These are phyloP conservation scores for Cairina moschata DNA, from an alignment of 2,113 vertebrate species.

Conservation along the genomic window DNA sequence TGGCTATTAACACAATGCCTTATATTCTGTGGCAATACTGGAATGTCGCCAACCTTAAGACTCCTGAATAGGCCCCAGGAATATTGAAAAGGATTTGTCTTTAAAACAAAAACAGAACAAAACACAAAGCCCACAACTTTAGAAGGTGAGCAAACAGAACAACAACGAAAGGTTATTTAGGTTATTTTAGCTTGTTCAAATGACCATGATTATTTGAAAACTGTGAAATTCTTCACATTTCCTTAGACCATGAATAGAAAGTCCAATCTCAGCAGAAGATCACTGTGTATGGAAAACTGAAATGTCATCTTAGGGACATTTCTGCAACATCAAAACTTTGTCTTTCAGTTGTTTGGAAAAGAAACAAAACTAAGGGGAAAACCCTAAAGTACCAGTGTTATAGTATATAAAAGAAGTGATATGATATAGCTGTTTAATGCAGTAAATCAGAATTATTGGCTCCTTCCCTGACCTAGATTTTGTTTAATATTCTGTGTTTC, in stretches of 20 bases:
- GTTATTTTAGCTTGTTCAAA: neutral
- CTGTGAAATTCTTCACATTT: neutral
- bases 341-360: neutral
- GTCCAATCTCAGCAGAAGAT: neutral
- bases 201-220: neutral
- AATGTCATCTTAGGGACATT: neutral
- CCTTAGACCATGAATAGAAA: neutral
- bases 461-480: conserved; percentile 19
- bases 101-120: neutral
- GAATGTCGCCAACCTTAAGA: neutral
- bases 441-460: neutral
- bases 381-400: neutral
- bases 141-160: neutral
- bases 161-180: neutral
- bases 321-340: neutral
- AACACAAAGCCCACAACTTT: neutral
- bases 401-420: neutral
- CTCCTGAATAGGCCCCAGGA: neutral
- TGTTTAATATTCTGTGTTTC: conserved; percentile 5
- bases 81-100: conserved; percentile 2
- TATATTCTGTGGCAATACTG: neutral
- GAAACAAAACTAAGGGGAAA: neutral
- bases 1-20: neutral
- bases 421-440: neutral
- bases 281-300: neutral